Percentiles rank a stretch among this genome's conserved stretches.
phyloP scores from a whole-genome alignment of 2,797 vertebrate species.

The Garrulus glandarius region DNA sequence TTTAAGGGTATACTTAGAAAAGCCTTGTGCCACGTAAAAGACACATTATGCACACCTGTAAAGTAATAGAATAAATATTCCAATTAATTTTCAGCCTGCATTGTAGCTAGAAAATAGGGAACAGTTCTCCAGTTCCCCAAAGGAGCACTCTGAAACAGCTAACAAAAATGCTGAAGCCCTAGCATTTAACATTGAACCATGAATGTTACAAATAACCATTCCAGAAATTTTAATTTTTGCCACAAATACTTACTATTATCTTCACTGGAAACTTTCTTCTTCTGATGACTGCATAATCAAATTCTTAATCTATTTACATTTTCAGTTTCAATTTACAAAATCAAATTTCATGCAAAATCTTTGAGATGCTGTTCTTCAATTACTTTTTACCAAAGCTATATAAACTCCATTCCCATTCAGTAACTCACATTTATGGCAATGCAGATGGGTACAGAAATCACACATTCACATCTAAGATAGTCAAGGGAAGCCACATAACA shows the following conservation, averaged over 20 bases:
- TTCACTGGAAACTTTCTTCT: neutral
- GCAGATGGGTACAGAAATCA: neutral
- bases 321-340: neutral
- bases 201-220: slow-evolving; percentile 22
- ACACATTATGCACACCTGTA: slow-evolving; percentile 1
- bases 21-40: slow-evolving; percentile 37
- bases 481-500: neutral
- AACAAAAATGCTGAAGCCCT: slow-evolving; percentile 50
- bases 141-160: slow-evolving; percentile 22
- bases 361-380: neutral
- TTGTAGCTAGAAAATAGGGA: slow-evolving; percentile 54
- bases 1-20: slow-evolving; percentile 7
- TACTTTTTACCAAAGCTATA: neutral
- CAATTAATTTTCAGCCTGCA: slow-evolving; percentile 64
- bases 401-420: neutral
- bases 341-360: neutral
- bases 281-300: neutral
- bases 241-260: neutral
- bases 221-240: neutral
- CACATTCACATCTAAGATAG: neutral
- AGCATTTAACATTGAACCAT: slow-evolving; percentile 22
- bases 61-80: slow-evolving; percentile 71
- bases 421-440: neutral
- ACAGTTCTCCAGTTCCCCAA: slow-evolving; percentile 33
- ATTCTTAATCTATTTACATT: neutral